A percentile compares a stretch with the other conserved stretches of the same genome.
These are phyloP conservation scores for Ditylenchus weischeri DNA, from an alignment of 2,888 invertebrate genomes.

Conservation along the genomic window DNA sequence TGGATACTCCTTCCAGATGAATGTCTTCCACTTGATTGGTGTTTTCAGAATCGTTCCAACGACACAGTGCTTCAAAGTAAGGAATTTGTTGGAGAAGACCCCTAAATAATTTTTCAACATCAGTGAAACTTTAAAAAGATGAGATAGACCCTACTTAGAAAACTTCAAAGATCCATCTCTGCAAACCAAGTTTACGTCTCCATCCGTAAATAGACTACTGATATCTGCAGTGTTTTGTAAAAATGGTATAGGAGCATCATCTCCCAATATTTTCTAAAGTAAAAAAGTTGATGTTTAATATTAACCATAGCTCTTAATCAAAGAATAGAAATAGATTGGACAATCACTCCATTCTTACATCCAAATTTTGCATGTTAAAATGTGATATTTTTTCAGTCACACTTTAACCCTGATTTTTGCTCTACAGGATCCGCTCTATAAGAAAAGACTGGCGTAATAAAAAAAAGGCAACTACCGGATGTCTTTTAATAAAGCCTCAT, in stretches of 20 bases:
- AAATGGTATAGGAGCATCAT: background rate
- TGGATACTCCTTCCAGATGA: constrained; percentile 7
- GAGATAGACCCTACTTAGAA: background rate
- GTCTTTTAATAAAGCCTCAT: too few species aligned
- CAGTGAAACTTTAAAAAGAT: background rate
- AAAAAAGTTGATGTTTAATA: too few species aligned
- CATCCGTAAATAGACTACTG: background rate
- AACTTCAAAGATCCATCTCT: constrained; percentile 2
- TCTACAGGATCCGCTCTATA: too few species aligned
- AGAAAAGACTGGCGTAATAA: too few species aligned
- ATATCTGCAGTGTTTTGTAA: background rate
- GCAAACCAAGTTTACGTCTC: background rate
- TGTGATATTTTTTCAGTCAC: too few species aligned
- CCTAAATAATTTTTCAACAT: background rate
- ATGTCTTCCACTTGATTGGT: background rate
- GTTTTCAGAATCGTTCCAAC: constrained; percentile 1
- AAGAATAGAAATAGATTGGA: too few species aligned
- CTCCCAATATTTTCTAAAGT: too few species aligned
- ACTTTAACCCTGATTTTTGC: too few species aligned
- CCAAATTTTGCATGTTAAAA: too few species aligned
- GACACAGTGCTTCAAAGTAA: constrained; percentile 14
- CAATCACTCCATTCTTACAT: too few species aligned
- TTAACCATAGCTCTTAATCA: too few species aligned
- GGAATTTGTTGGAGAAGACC: background rate
- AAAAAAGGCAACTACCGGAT: too few species aligned